These are phyloP conservation scores for Endomychus coccineus DNA, from an alignment of 2,888 invertebrate genomes.

Conservation along the genomic window DNA sequence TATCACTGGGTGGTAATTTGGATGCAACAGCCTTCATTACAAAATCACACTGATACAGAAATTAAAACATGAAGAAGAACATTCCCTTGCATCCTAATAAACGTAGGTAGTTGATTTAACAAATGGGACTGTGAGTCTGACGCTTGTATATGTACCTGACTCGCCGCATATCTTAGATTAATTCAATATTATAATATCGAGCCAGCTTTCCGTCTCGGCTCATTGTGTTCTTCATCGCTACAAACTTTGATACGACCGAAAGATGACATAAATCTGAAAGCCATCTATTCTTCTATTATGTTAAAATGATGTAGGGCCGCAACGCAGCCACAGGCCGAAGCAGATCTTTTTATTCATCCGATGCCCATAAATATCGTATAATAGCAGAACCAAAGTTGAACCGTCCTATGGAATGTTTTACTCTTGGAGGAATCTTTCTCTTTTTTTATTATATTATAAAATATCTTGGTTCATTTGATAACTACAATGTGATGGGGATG, in stretches of 20 bases:
- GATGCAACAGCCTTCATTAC: too few relatives aligned
- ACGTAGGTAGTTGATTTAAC: too few relatives aligned
- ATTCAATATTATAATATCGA: slow-evolving; percentile 30
- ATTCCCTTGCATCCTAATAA: too few relatives aligned
- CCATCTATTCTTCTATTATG: slow-evolving; percentile 43
- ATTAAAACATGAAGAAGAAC: too few relatives aligned
- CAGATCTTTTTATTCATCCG: slow-evolving; percentile 33
- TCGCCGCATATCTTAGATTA: slow-evolving; percentile 22
- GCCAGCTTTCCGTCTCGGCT: slow-evolving; percentile 24
- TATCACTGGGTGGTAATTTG: too few relatives aligned
- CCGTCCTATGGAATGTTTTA: slow-evolving; percentile 3
- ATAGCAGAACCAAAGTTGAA: slow-evolving; percentile 25
- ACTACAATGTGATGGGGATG: too few relatives aligned
- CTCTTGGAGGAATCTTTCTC: slow-evolving; percentile 11
- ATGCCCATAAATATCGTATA: slow-evolving; percentile 34
- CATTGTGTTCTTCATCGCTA: slow-evolving; percentile 35
- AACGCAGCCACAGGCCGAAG: slow-evolving; percentile 25
- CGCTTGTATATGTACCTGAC: too few relatives aligned
- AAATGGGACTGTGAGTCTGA: too few relatives aligned
- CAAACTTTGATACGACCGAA: slow-evolving; percentile 41
- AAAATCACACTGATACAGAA: too few relatives aligned
- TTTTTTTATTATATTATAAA: not conserved
- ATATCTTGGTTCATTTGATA: too few relatives aligned
- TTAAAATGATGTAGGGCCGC: slow-evolving; percentile 41
- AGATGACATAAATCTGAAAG: slow-evolving; percentile 44